A percentile compares a stretch with the other conserved stretches of the same genome.
Conservation (phyloP, 2,113 vertebrate genomes). For the Sapajus apella region DNA sequence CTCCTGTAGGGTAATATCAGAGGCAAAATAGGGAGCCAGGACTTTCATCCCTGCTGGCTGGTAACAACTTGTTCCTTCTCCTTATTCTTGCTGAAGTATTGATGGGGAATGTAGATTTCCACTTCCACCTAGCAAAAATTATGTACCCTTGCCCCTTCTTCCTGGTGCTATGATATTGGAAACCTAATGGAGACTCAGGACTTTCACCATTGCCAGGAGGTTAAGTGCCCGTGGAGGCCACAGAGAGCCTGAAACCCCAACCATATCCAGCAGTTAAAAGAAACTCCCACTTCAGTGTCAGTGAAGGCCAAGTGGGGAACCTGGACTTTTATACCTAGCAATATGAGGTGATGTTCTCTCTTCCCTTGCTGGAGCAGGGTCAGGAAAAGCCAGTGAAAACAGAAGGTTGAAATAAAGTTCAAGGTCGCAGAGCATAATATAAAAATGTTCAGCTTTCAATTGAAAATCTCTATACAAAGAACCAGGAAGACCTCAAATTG, state of each 20-base stretch:
- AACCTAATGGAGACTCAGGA: neutral
- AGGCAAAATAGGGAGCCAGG: neutral
- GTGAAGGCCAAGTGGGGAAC: neutral
- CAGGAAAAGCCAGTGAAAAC: neutral
- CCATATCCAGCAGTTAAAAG: neutral
- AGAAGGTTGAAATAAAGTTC: neutral
- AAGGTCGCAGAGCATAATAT: neutral
- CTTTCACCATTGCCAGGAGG: neutral
- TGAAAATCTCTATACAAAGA: neutral
- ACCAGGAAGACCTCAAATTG: neutral
- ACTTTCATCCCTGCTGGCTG: neutral
- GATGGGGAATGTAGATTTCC: neutral
- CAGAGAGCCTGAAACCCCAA: neutral
- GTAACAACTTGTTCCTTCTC: neutral
- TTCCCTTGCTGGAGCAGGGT: neutral
- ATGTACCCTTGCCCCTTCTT: neutral
- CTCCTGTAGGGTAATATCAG: neutral
- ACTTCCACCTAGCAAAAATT: neutral
- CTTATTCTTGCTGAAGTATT: neutral
- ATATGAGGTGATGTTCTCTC: neutral
- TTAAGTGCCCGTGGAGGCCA: neutral
- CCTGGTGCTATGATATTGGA: neutral
- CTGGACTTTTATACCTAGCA: neutral
- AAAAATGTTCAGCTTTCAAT: neutral
- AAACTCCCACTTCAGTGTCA: neutral